Percentiles rank a stretch among this genome's conserved stretches.
Evolutionary conservation across 2,113 vertebrate genomes (phyloP).

Genomic region (Piaya cayana): DNA sequence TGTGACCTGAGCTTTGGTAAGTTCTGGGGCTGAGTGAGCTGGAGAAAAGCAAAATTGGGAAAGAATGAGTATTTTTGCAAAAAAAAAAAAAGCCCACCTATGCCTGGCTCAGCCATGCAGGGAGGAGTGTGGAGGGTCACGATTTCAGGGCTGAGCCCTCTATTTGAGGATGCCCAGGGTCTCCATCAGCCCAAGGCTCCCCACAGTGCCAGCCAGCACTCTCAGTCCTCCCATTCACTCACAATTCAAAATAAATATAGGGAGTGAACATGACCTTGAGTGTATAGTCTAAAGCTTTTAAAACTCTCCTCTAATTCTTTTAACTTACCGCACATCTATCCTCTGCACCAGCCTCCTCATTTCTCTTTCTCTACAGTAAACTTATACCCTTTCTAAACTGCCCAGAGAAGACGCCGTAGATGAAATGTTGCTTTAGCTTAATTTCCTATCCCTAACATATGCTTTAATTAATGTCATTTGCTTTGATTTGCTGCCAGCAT

Average conservation of each 20-base stretch:
- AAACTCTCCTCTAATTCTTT: constrained; percentile 51
- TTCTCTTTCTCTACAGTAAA: constrained; percentile 59
- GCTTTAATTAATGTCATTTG: constrained; percentile 65
- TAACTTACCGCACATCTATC: constrained; percentile 53
- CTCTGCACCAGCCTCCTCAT: constrained; percentile 57
- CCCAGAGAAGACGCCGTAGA: background rate
- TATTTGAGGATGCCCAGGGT: accelerated
- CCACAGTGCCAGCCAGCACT: background rate
- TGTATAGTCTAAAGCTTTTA: constrained; percentile 47
- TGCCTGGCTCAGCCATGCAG: accelerated
- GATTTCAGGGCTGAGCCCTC: background rate
- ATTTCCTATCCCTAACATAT: constrained; percentile 61
- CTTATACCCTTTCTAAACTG: constrained; percentile 44
- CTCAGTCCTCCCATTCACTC: background rate
- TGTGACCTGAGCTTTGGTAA: accelerated
- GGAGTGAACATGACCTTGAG: constrained; percentile 18
- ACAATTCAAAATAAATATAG: constrained; percentile 40
- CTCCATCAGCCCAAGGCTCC: background rate
- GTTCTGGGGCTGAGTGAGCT: background rate
- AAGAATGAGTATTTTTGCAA: background rate
- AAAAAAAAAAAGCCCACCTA: background rate
- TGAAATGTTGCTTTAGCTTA: constrained; percentile 61
- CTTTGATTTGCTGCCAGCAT: constrained; percentile 68
- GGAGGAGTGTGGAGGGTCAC: accelerated
- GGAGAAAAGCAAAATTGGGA: background rate